Evolutionary conservation across 2,797 vertebrate species (phyloP).

Genomic region (Iguana delicatissima): DNA sequence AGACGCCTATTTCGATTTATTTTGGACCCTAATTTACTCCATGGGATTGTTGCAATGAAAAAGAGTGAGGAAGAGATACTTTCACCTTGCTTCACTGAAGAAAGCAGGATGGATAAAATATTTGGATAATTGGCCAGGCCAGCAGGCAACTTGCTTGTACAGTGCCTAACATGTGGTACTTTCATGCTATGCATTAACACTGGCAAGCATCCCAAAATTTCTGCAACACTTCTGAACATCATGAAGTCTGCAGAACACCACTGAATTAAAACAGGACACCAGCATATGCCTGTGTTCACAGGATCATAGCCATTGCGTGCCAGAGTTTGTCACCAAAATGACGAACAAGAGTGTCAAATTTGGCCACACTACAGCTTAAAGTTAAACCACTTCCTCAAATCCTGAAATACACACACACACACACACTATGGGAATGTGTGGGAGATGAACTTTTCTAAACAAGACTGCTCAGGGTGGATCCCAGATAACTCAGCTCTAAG

Average conservation of each 20-base stretch:
- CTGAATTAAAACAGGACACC: not conserved
- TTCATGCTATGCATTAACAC: not conserved
- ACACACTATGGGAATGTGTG: slow-evolving; percentile 26
- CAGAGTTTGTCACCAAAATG: not conserved
- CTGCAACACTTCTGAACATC: not conserved
- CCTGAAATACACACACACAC: not conserved
- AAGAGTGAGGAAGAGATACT: too few relatives aligned
- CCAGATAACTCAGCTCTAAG: slow-evolving; percentile 28
- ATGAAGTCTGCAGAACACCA: not conserved
- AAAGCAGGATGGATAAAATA: too few relatives aligned
- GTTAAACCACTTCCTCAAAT: slow-evolving; percentile 63
- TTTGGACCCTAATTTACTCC: too few relatives aligned
- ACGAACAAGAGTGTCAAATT: slow-evolving; percentile 13
- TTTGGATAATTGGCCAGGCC: too few relatives aligned
- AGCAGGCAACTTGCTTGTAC: too few relatives aligned
- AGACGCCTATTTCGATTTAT: too few relatives aligned
- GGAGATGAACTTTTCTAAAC: slow-evolving; percentile 26
- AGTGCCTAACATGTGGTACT: not conserved
- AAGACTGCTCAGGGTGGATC: slow-evolving; percentile 6
- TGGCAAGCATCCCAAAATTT: not conserved
- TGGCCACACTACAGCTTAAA: not conserved
- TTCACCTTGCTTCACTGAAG: too few relatives aligned
- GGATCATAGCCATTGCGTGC: not conserved
- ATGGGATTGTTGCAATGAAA: too few relatives aligned
- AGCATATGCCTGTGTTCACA: not conserved